Base-by-base conservation (phyloP, 2,888 invertebrate species). In the Polydrusus cervinus region DNA sequence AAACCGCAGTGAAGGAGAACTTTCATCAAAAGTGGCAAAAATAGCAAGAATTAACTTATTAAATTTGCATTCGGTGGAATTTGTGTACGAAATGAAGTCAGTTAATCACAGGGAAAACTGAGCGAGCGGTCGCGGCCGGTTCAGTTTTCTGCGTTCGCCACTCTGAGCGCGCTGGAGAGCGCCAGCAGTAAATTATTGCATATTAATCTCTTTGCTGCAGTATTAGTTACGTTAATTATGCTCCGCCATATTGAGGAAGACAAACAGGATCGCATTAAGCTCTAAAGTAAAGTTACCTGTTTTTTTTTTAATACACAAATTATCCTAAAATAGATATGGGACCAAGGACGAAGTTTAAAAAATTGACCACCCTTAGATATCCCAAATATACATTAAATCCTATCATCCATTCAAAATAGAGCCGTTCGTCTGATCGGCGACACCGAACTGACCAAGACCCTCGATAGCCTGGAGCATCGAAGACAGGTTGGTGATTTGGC, bases 191-290 rank as follows among this genome's bases (percentile, higher is more conserved):
- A 87, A 87, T 87, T 87, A 87, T 87, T 86, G 87, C 87, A 87
- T 87, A 87, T 87, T 87, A 87, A 87, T 87, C 87, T 87, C 86
- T 84, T 84, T 82, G 85, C 86, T 86, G 87, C 87, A 86, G 86
- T 87, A 87, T 87, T 87, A 87, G 87, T 86, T 86, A 86, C 86
- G 86, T 87, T 87, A 87, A 87, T 87, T 86, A 86, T 86, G 82
- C 81, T 80, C 85, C 84, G 85, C 86, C 85, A 86, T 86, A 86
- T 87, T 85, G 85, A 85, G 84, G 83, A 83, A 79, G 82, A 82
- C 82, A 49, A 64, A 49, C 78, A 77, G 77, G 57, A 45, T 55
- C 74, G 74, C 13, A 74, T 25, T 75, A 16, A 82, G 81, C 76
- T 79, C 2, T 5, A 13, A 2, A 20, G 14, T 25, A 47, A 64